A percentile compares a stretch with the other conserved stretches of the same genome.
These are phyloP conservation scores for Thera obeliscata DNA, from an alignment of 2,888 invertebrate genomes.

Conservation along the genomic window DNA sequence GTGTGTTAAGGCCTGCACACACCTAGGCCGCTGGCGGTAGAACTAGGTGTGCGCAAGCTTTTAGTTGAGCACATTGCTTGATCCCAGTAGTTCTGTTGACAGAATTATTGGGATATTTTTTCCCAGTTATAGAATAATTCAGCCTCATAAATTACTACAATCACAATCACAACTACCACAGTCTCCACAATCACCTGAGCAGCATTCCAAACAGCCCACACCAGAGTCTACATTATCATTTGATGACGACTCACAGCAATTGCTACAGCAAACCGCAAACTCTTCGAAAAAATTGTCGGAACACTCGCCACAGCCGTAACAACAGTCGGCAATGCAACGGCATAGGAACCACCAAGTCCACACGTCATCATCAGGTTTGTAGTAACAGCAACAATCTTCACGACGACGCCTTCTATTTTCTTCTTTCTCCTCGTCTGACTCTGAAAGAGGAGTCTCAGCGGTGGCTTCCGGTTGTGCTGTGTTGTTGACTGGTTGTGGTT, in stretches of 20 bases:
- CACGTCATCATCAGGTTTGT: constrained; percentile 40
- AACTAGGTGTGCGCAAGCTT: no score
- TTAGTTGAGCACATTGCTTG: no score
- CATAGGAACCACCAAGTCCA: constrained; percentile 42
- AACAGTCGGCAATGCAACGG: constrained; percentile 43
- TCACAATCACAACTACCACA: constrained; percentile 6
- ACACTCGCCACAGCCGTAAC: constrained; percentile 42
- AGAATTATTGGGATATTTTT: no score
- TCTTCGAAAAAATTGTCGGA: constrained; percentile 48
- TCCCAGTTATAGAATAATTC: no score
- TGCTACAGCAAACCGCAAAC: constrained; percentile 45
- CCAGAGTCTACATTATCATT: constrained; percentile 21
- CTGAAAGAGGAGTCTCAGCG: constrained; percentile 3
- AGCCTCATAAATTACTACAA: neutral
- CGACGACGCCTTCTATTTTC: constrained; percentile 15
- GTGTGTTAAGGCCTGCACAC: no score
- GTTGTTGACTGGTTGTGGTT: constrained; percentile 43
- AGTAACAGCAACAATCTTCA: constrained; percentile 47
- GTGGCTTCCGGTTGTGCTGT: constrained; percentile 38
- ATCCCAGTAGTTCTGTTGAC: no score
- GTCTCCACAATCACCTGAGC: neutral
- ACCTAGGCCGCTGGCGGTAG: no score
- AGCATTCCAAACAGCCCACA: no score
- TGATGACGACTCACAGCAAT: constrained; percentile 44
- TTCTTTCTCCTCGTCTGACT: constrained; percentile 24